phyloP scores from a whole-genome alignment of 2,888 invertebrate genomes.

The Lasioglossum oenotherae region DNA sequence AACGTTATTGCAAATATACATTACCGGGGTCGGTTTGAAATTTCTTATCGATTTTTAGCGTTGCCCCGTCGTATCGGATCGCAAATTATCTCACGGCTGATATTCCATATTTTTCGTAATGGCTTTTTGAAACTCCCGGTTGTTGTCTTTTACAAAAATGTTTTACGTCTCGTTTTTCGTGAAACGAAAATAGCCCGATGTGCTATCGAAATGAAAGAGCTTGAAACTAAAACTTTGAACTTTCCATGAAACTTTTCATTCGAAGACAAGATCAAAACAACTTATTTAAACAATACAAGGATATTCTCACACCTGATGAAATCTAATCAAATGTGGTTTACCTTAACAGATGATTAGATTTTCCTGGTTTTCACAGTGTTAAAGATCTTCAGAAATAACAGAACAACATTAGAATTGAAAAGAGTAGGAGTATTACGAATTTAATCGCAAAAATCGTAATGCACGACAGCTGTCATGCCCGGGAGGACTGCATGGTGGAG shows the following conservation, averaged over 20 bases:
- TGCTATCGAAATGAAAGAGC: too few relatives aligned
- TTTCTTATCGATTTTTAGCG: background rate
- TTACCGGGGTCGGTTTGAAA: background rate
- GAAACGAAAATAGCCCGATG: background rate
- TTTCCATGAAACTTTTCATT: too few relatives aligned
- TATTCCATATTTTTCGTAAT: background rate
- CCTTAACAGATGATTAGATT: background rate
- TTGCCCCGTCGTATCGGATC: background rate
- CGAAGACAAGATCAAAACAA: background rate
- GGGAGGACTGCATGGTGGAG: background rate
- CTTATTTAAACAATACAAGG: background rate
- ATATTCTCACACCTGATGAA: background rate
- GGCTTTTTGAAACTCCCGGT: background rate
- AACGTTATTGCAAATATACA: background rate
- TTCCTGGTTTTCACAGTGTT: background rate
- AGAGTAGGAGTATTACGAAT: background rate
- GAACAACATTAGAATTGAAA: background rate
- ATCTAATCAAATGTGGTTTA: background rate
- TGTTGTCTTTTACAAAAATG: background rate
- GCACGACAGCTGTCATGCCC: background rate
- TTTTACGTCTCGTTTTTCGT: background rate
- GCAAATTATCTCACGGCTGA: background rate
- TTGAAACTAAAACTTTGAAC: background rate
- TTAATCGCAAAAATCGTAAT: background rate
- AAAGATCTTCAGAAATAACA: background rate